Evolutionary conservation across 2,113 vertebrate species (phyloP).

Genomic region (Glaucidium brasilianum): DNA sequence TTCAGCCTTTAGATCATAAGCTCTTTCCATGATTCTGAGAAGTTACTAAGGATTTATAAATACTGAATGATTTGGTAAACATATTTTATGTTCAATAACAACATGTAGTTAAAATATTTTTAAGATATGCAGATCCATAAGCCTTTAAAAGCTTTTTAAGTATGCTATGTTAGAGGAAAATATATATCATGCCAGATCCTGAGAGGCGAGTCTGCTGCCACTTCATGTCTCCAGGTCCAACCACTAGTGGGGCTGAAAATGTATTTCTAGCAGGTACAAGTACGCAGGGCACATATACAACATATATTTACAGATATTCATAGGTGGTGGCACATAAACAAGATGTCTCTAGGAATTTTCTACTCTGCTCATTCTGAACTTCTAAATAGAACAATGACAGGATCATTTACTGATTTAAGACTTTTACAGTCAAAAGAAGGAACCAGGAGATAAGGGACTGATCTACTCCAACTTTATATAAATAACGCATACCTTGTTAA

Average conservation of each 20-base stretch:
- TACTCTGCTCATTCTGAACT: no score
- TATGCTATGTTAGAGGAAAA: neutral
- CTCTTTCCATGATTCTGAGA: neutral
- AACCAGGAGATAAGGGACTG: no score
- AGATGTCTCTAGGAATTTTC: no score
- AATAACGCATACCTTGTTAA: no score
- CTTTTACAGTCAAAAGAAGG: no score
- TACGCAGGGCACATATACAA: no score
- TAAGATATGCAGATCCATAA: neutral
- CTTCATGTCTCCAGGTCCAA: neutral
- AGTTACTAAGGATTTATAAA: neutral
- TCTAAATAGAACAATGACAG: no score
- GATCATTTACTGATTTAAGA: no score
- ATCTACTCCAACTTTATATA: no score
- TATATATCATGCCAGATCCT: neutral
- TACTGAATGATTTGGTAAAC: neutral
- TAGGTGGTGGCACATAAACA: neutral
- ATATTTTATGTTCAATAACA: neutral
- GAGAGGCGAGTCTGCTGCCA: neutral
- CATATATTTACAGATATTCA: neutral
- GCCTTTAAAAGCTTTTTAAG: neutral
- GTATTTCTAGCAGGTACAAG: neutral
- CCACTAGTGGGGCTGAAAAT: neutral
- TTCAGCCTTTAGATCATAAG: neutral
- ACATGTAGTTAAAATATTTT: neutral